Evolutionary conservation across 2,888 invertebrate species (phyloP).

Genomic region (Ptychoptera contaminata): DNA sequence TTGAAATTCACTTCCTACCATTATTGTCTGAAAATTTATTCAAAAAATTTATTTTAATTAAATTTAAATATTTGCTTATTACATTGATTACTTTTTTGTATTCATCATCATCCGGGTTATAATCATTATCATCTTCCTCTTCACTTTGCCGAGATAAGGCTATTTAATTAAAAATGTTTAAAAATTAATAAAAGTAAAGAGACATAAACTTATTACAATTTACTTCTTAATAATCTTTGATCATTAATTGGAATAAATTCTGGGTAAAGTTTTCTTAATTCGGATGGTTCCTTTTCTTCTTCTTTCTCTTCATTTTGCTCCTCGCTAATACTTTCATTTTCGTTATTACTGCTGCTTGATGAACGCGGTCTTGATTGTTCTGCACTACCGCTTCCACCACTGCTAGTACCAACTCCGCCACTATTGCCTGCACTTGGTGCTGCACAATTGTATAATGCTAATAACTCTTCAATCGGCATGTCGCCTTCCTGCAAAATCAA

Average conservation of each 20-base stretch:
- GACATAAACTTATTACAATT: constrained; percentile 10
- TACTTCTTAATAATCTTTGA: constrained; percentile 37
- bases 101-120: constrained; percentile 72
- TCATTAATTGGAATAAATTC: constrained; percentile 27
- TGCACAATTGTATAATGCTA: constrained; percentile 69
- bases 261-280: constrained; percentile 38
- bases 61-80: neutral
- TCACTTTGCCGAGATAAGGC: constrained; percentile 62
- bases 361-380: neutral
- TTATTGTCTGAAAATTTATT: constrained; percentile 48
- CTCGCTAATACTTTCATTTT: constrained; percentile 10
- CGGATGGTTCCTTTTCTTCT: constrained; percentile 29
- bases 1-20: constrained; percentile 90
- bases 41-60: constrained; percentile 5
- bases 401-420: constrained; percentile 12
- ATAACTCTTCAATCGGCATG: constrained; percentile 86
- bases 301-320: constrained; percentile 19
- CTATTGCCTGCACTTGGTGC: constrained; percentile 31
- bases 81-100: constrained; percentile 53
- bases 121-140: constrained; percentile 69
- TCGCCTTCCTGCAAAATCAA: constrained; percentile 57
- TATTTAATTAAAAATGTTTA: constrained; percentile 1
- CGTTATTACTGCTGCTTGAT: neutral
- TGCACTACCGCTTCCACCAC: neutral
- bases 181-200: neutral